Evolutionary conservation across 1,140 invertebrate genomes (phyloP).

Genomic region (Musca domestica): DNA sequence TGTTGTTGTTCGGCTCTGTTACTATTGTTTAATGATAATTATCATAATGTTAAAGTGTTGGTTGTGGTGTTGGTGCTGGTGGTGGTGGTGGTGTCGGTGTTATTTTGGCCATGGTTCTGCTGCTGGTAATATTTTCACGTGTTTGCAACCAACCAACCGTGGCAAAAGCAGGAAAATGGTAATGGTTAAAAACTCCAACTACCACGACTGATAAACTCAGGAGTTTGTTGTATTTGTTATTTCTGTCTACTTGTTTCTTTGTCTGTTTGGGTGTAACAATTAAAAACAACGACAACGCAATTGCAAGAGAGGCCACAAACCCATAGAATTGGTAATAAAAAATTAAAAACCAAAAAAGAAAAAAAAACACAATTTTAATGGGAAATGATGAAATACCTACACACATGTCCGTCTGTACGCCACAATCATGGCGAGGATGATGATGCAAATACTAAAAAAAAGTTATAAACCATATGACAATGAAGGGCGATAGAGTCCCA

Average conservation of each 20-base stretch:
- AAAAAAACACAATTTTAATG: no score
- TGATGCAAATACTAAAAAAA: background rate
- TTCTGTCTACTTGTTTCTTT: background rate
- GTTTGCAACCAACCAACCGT: slow-evolving; percentile 8
- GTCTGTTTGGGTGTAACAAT: slow-evolving; percentile 4
- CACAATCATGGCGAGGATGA: background rate
- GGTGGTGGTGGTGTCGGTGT: background rate
- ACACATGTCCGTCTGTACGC: slow-evolving; percentile 1
- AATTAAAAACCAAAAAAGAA: background rate
- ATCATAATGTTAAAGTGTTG: slow-evolving; percentile 10
- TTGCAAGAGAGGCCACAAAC: background rate
- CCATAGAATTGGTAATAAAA: slow-evolving; percentile 2
- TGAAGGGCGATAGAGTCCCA: no score
- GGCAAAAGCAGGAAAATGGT: slow-evolving; percentile 8
- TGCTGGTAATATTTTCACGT: slow-evolving; percentile 13
- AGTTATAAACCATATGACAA: no score
- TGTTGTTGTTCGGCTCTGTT: background rate
- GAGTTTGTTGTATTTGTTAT: slow-evolving; percentile 2
- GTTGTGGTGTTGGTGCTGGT: background rate
- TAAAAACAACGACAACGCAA: background rate
- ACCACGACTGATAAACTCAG: background rate
- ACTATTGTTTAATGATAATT: background rate
- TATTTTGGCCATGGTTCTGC: background rate
- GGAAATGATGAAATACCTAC: no score
- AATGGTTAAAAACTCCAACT: background rate